Evolutionary conservation across 2,797 vertebrate genomes (phyloP).

Genomic region (Okamejei kenojei): DNA sequence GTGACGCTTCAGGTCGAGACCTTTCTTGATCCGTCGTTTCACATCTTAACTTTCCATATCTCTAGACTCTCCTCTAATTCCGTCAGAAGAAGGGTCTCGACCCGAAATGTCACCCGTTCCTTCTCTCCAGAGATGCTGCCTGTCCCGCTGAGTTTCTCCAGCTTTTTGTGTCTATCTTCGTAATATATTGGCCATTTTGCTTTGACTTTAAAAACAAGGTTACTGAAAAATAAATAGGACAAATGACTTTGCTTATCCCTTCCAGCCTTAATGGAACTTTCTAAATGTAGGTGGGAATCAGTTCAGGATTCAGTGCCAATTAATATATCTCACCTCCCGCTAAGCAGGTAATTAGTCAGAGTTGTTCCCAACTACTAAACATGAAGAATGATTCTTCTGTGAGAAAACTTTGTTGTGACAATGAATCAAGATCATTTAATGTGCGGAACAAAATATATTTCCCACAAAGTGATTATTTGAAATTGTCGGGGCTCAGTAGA

Average conservation of each 20-base stretch:
- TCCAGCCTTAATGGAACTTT: background rate
- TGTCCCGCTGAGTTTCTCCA: no score
- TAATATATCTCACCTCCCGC: constrained; percentile 59
- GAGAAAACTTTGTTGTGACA: constrained; percentile 49
- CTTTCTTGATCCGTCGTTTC: no score
- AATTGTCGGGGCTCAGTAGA: background rate
- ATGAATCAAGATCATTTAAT: constrained; percentile 55
- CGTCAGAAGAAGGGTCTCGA: no score
- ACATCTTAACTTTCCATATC: no score
- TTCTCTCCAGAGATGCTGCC: no score
- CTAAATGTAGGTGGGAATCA: background rate
- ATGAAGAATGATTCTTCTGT: constrained; percentile 45
- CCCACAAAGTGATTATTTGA: background rate
- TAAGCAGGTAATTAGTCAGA: constrained; percentile 64
- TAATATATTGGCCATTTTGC: background rate
- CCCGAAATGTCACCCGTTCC: no score
- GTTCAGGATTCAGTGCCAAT: constrained; percentile 52
- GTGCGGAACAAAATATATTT: background rate
- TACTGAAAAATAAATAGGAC: background rate
- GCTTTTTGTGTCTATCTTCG: no score
- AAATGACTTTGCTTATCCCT: background rate
- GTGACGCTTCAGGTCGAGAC: no score
- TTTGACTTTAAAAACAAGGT: background rate
- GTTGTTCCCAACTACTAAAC: constrained; percentile 49
- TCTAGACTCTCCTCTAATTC: no score